Percentiles rank a stretch among this genome's conserved stretches.
Evolutionary conservation across 2,888 invertebrate species (phyloP).

Genomic region (Tenthredo amoena): DNA sequence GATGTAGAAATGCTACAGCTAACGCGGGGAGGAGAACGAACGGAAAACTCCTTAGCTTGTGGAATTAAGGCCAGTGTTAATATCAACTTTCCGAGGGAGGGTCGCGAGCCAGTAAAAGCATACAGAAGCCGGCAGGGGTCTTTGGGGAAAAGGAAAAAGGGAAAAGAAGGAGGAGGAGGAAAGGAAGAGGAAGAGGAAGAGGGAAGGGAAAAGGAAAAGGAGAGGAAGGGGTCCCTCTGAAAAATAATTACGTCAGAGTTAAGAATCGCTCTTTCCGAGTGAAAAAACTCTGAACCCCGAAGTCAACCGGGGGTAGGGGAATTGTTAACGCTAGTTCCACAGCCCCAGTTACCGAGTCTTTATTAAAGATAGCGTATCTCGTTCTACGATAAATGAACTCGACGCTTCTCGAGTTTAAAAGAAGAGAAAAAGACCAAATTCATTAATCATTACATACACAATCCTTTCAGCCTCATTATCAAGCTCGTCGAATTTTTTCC

Average conservation of each 20-base stretch:
- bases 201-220: slow-evolving; percentile 59
- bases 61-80: slow-evolving; percentile 44
- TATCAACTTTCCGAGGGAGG: slow-evolving; percentile 53
- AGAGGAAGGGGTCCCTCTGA: slow-evolving; percentile 55
- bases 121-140: neutral
- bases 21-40: slow-evolving; percentile 13
- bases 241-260: slow-evolving; percentile 48
- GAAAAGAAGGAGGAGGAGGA: slow-evolving; percentile 59
- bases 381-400: neutral
- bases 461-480: neutral
- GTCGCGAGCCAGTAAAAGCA: slow-evolving; percentile 54
- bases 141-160: slow-evolving; percentile 55
- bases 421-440: neutral
- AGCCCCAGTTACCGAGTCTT: neutral
- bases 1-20: neutral
- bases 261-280: slow-evolving; percentile 40
- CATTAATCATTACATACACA: neutral
- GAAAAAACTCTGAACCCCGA: slow-evolving; percentile 12
- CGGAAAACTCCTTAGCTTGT: slow-evolving; percentile 45
- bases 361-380: slow-evolving; percentile 2
- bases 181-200: slow-evolving; percentile 57
- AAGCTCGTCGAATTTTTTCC: neutral
- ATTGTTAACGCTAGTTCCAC: slow-evolving; percentile 10
- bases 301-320: neutral
- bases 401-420: neutral